phyloP scores from a whole-genome alignment of 2,797 vertebrate genomes.

The Gouania willdenowi region DNA sequence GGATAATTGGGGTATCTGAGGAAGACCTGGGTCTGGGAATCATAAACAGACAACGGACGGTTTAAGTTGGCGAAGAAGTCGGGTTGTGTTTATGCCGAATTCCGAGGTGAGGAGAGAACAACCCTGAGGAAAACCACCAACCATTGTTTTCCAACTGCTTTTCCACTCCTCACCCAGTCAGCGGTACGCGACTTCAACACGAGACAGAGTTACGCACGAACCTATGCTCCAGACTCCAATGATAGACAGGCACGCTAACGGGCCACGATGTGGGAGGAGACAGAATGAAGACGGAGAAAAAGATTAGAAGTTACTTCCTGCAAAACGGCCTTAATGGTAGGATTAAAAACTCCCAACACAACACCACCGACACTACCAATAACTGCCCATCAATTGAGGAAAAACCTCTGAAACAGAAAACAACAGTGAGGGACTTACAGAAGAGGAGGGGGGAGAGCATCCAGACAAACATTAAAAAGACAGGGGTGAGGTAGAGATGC shows the following conservation, averaged over 20 bases:
- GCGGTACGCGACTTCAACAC: slow-evolving; percentile 59
- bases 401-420: slow-evolving; percentile 12
- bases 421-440: background rate
- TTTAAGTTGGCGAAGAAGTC: slow-evolving; percentile 18
- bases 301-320: slow-evolving; percentile 2
- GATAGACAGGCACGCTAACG: slow-evolving; percentile 50
- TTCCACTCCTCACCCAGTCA: slow-evolving; percentile 23
- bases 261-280: slow-evolving; percentile 57
- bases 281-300: slow-evolving; percentile 33
- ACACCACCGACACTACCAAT: slow-evolving; percentile 4
- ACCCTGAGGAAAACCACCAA: background rate
- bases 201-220: slow-evolving; percentile 69
- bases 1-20: slow-evolving; percentile 20
- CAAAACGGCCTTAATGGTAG: slow-evolving; percentile 3
- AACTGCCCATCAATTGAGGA: slow-evolving; percentile 8
- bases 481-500: slow-evolving; percentile 76
- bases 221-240: slow-evolving; percentile 60
- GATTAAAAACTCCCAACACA: slow-evolving; percentile 4
- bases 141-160: too few relatives aligned
- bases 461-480: slow-evolving; percentile 26
- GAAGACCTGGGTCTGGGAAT: slow-evolving; percentile 29
- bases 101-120: slow-evolving; percentile 23
- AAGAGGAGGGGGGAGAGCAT: slow-evolving; percentile 21
- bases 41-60: slow-evolving; percentile 23
- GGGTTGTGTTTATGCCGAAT: slow-evolving; percentile 16